A percentile compares a stretch with the other conserved stretches of the same genome.
These are phyloP conservation scores for Leptothorax acervorum DNA, from an alignment of 2,888 invertebrate genomes.

Conservation along the genomic window DNA sequence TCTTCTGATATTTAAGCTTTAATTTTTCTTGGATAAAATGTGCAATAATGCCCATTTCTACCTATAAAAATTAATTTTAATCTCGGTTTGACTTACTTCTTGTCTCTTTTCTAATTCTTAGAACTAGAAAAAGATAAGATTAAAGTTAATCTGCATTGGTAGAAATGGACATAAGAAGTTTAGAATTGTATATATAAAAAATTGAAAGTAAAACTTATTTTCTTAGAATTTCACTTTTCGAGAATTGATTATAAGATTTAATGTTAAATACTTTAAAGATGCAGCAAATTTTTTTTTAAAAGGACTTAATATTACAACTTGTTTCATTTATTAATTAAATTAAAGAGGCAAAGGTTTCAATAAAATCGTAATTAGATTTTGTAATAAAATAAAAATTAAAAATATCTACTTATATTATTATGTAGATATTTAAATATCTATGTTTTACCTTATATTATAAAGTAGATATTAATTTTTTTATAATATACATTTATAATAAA, in stretches of 20 bases:
- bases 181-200: neutral
- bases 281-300: neutral
- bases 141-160: no score
- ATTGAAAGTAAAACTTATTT: neutral
- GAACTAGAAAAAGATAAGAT: no score
- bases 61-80: no score
- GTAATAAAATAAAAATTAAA: constrained; percentile 6
- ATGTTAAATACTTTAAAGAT: neutral
- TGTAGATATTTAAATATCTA: neutral
- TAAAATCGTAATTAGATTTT: neutral
- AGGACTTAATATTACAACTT: neutral
- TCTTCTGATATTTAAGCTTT: neutral
- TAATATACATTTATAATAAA: neutral
- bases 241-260: constrained; percentile 1
- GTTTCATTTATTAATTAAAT: neutral
- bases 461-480: neutral
- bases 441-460: neutral
- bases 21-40: neutral
- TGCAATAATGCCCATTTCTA: no score
- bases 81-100: no score
- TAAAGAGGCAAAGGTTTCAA: neutral
- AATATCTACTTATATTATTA: neutral
- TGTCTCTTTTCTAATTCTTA: no score
- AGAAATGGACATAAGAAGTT: neutral
- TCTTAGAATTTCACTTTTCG: neutral